phyloP scores from a whole-genome alignment of 2,797 vertebrate species.

The Darevskia mixta region DNA sequence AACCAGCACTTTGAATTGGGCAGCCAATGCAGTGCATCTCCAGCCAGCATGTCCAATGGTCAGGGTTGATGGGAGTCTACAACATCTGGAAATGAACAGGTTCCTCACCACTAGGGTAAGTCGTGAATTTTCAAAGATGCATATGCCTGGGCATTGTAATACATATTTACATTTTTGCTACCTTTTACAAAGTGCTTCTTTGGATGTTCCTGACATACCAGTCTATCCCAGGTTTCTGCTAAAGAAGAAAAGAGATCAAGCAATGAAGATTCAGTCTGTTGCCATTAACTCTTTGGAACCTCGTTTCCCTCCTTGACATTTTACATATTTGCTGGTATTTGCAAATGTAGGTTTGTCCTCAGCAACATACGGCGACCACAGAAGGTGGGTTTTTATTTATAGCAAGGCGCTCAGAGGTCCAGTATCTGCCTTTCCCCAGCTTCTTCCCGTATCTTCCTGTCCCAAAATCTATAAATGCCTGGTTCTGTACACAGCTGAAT shows the following conservation, averaged over 20 bases:
- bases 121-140: not conserved
- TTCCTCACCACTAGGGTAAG: too few relatives aligned
- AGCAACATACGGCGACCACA: not conserved
- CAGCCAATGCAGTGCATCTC: too few relatives aligned
- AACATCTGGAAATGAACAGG: too few relatives aligned
- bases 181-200: not conserved
- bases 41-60: too few relatives aligned
- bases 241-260: slow-evolving; percentile 24
- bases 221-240: slow-evolving; percentile 47
- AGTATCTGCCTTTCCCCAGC: not conserved
- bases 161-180: not conserved
- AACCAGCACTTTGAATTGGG: too few relatives aligned
- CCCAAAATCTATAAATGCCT: slow-evolving; percentile 23
- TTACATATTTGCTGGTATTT: slow-evolving; percentile 14
- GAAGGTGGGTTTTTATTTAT: slow-evolving; percentile 45
- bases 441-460: slow-evolving; percentile 42
- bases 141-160: not conserved
- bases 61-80: too few relatives aligned
- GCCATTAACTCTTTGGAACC: not conserved
- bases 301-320: not conserved
- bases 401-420: slow-evolving; percentile 20
- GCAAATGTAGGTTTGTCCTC: slow-evolving; percentile 37
- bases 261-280: slow-evolving; percentile 32
- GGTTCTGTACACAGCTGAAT: slow-evolving; percentile 52
- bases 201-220: slow-evolving; percentile 41